Conservation (phyloP, 2,888 invertebrate genomes). For the Sphaeridia pumilis region DNA sequence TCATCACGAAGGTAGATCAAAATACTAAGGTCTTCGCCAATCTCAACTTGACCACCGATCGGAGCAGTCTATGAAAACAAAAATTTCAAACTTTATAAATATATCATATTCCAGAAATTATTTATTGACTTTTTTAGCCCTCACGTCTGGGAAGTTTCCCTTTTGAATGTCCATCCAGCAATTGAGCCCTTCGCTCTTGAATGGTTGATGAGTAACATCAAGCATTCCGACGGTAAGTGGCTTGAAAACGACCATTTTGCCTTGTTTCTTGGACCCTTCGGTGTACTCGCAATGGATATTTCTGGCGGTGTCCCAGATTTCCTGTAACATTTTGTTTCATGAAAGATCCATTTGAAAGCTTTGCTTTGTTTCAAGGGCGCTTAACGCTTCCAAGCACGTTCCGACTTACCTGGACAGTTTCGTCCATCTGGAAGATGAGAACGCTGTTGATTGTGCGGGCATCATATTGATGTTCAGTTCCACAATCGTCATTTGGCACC, state of each 20-base stretch:
- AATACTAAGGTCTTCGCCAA: constrained; percentile 58
- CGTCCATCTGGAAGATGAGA: constrained; percentile 56
- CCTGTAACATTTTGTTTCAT: constrained; percentile 37
- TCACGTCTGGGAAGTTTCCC: constrained; percentile 57
- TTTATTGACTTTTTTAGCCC: too few relatives aligned
- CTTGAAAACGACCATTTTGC: constrained; percentile 41
- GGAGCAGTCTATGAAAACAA: constrained; percentile 45
- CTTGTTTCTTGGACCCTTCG: constrained; percentile 19
- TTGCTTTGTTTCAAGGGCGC: neutral
- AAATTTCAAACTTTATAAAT: neutral
- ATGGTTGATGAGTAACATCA: constrained; percentile 53
- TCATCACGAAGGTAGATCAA: constrained; percentile 56
- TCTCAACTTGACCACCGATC: constrained; percentile 51
- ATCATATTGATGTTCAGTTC: constrained; percentile 50
- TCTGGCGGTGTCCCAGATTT: constrained; percentile 53
- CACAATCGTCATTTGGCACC: constrained; percentile 54
- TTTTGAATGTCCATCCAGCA: constrained; percentile 68
- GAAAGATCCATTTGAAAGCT: neutral
- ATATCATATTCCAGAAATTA: neutral
- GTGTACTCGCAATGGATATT: constrained; percentile 46
- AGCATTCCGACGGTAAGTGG: constrained; percentile 59
- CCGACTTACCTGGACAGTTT: constrained; percentile 46
- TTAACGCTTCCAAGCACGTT: too few relatives aligned
- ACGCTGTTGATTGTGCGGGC: constrained; percentile 54
- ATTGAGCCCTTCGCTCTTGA: constrained; percentile 50